phyloP scores from a whole-genome alignment of 2,888 invertebrate species.

The Aphrophora alni region DNA sequence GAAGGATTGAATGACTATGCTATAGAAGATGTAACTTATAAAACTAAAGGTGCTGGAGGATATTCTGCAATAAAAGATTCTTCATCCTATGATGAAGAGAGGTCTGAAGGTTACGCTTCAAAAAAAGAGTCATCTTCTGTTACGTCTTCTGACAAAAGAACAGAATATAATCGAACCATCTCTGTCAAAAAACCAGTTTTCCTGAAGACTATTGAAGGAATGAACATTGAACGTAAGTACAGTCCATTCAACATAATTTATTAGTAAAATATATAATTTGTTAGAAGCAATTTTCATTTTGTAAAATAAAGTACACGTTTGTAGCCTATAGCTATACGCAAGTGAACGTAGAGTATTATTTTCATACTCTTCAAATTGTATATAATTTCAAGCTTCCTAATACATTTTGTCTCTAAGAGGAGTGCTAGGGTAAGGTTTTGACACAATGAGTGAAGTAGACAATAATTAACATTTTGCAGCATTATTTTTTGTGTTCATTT shows the following conservation, averaged over 20 bases:
- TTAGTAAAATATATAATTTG: not conserved
- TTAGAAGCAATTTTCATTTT: not conserved
- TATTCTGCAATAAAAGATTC: not conserved
- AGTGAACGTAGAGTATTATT: not conserved
- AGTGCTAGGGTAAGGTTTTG: not conserved
- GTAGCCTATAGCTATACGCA: not conserved
- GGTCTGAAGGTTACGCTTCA: not conserved
- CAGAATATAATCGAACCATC: not conserved
- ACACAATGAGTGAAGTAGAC: not conserved
- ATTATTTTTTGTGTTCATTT: slow-evolving; percentile 22
- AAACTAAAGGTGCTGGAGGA: slow-evolving; percentile 11
- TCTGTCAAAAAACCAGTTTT: slow-evolving; percentile 43
- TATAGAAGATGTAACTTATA: slow-evolving; percentile 19
- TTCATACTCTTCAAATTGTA: slow-evolving; percentile 11
- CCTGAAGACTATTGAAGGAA: slow-evolving; percentile 49
- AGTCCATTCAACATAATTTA: not conserved
- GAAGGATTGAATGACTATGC: not conserved
- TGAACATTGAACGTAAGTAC: slow-evolving; percentile 79
- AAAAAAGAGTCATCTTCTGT: not conserved
- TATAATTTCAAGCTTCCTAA: slow-evolving; percentile 30
- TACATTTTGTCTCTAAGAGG: not conserved
- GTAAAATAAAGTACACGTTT: not conserved
- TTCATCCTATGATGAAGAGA: not conserved
- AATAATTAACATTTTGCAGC: slow-evolving; percentile 28
- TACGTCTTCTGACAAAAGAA: not conserved